Conservation (phyloP, 2,888 invertebrate species). For the Leptinotarsa juncta region DNA sequence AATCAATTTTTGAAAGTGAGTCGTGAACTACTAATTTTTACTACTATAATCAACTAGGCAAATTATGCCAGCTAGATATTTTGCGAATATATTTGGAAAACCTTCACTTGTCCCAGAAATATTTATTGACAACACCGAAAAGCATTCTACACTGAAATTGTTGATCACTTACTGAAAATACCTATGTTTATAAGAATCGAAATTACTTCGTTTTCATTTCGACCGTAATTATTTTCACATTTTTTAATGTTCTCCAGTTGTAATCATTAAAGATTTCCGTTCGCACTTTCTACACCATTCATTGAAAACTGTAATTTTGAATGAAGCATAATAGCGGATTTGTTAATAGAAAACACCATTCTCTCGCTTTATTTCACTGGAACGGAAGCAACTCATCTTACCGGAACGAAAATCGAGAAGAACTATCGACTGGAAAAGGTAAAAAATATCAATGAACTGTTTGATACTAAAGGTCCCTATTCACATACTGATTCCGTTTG, state of each 20-base stretch:
- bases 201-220: neutral
- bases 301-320: slow-evolving; percentile 18
- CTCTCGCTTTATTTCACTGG: neutral
- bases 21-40: too few species aligned
- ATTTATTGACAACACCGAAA: too few species aligned
- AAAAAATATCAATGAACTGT: too few species aligned
- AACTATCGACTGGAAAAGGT: neutral
- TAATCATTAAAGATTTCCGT: slow-evolving; percentile 10
- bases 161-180: neutral
- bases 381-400: slow-evolving; percentile 1
- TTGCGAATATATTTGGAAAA: too few species aligned
- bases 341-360: slow-evolving; percentile 1
- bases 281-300: slow-evolving; percentile 14
- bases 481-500: too few species aligned
- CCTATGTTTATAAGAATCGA: neutral
- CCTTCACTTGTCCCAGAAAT: too few species aligned
- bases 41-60: too few species aligned
- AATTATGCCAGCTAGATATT: too few species aligned
- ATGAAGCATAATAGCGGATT: slow-evolving; percentile 4
- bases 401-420: neutral
- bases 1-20: too few species aligned
- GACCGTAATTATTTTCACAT: slow-evolving; percentile 3
- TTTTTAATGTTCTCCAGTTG: neutral
- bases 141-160: neutral
- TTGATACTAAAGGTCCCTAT: too few species aligned